A percentile compares a stretch with the other conserved stretches of the same genome.
These are phyloP conservation scores for Meloidogyne chitwoodi DNA, from an alignment of 1,140 invertebrate genomes.

Conservation along the genomic window DNA sequence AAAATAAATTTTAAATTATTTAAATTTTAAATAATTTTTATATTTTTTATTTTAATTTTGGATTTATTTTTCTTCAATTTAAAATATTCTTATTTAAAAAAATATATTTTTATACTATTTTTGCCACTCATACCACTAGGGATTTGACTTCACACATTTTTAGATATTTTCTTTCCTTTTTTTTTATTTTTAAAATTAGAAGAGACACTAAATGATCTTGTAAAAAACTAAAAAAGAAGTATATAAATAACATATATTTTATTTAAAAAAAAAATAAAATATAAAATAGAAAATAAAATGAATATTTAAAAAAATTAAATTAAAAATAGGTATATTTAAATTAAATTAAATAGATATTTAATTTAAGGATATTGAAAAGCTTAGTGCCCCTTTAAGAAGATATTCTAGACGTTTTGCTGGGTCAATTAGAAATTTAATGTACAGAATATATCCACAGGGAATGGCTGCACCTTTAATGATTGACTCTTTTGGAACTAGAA, in stretches of 20 bases:
- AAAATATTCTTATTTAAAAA: not conserved
- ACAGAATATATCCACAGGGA: conserved; percentile 55
- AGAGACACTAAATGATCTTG: conserved; percentile 1
- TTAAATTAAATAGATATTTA: not conserved
- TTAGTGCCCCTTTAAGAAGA: conserved; percentile 51
- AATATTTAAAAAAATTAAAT: too few species aligned
- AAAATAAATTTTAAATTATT: not conserved
- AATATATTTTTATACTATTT: too few species aligned
- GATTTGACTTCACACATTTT: too few species aligned
- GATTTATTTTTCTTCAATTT: not conserved
- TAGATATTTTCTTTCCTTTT: not conserved
- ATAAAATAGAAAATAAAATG: too few species aligned
- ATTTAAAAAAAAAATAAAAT: not conserved
- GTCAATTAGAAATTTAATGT: conserved; percentile 51
- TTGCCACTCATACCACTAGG: not conserved
- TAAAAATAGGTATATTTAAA: not conserved
- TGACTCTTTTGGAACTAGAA: conserved; percentile 47
- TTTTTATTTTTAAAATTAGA: not conserved
- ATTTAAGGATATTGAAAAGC: conserved; percentile 51
- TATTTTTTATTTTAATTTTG: too few species aligned
- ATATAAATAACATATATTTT: not conserved
- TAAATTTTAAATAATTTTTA: not conserved
- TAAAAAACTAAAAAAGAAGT: not conserved
- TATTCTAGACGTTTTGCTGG: conserved; percentile 53
- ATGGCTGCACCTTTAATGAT: conserved; percentile 54